A percentile compares a stretch with the other conserved stretches of the same genome.
Evolutionary conservation across 35 echinoderm and acorn worm genomes (phyloP).

Genomic region (Nesometra sesokonis): DNA sequence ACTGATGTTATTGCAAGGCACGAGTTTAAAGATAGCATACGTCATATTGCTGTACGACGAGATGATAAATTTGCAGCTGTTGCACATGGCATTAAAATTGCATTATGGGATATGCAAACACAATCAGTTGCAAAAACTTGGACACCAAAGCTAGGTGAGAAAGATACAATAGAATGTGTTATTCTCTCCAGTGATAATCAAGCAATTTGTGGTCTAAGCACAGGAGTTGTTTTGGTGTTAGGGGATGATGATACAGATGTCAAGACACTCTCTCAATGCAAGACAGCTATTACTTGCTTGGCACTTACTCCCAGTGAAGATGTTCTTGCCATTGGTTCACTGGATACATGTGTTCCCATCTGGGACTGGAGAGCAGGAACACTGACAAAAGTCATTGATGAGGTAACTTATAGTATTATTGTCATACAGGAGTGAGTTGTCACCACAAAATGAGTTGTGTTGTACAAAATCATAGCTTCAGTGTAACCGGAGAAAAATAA

Average conservation of each 20-base stretch:
- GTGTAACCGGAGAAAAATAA: too few relatives aligned
- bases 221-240: slow-evolving; percentile 15
- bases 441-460: too few relatives aligned
- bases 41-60: background rate
- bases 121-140: background rate
- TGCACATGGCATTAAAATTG: background rate
- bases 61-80: background rate
- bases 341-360: slow-evolving; percentile 26
- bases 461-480: too few relatives aligned
- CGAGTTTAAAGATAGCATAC: background rate
- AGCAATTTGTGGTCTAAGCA: slow-evolving; percentile 13
- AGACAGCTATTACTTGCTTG: slow-evolving; percentile 21
- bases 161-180: slow-evolving; percentile 14
- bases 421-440: too few relatives aligned
- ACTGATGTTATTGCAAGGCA: background rate
- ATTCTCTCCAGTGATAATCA: background rate
- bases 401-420: too few relatives aligned
- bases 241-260: slow-evolving; percentile 1
- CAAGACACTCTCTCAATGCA: slow-evolving; percentile 9
- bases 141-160: background rate
- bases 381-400: background rate
- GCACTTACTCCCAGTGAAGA: slow-evolving; percentile 30
- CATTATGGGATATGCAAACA: slow-evolving; percentile 6
- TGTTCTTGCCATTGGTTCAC: slow-evolving; percentile 23
- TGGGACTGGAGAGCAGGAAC: slow-evolving; percentile 9